These are phyloP conservation scores for Esox niger DNA, from an alignment of 2,113 vertebrate species.

Conservation along the genomic window DNA sequence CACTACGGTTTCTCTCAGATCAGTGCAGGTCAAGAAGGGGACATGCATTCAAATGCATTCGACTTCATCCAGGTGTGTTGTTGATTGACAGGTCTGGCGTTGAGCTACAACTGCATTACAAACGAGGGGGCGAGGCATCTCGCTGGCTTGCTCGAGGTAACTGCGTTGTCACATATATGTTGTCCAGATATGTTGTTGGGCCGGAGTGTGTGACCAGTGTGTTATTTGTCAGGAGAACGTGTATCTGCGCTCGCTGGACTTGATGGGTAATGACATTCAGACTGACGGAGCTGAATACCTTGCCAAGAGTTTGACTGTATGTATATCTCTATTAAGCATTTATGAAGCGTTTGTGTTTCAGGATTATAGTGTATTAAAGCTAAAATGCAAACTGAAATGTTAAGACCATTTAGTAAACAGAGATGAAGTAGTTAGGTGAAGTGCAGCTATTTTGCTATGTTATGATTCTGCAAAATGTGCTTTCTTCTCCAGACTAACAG, in stretches of 20 bases:
- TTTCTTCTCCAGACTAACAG: slow-evolving; percentile 76
- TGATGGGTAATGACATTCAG: slow-evolving; percentile 85
- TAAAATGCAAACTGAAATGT: too few species aligned
- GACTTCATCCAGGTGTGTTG: neutral
- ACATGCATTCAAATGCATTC: too few species aligned
- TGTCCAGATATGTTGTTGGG: neutral
- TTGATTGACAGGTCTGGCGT: slow-evolving; percentile 77
- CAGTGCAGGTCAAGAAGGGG: neutral
- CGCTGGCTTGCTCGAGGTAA: slow-evolving; percentile 76
- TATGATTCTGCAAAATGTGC: too few species aligned
- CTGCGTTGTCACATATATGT: slow-evolving; percentile 15
- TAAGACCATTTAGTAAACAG: too few species aligned
- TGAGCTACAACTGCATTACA: slow-evolving; percentile 78
- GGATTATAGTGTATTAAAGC: too few species aligned
- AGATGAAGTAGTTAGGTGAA: too few species aligned
- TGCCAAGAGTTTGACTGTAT: slow-evolving; percentile 79
- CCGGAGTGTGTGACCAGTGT: neutral
- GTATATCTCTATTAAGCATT: slow-evolving; percentile 47
- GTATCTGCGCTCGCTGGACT: slow-evolving; percentile 75
- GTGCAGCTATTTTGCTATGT: too few species aligned
- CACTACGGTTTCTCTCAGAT: neutral
- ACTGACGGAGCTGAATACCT: slow-evolving; percentile 77
- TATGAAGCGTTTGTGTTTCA: too few species aligned
- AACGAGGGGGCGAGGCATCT: slow-evolving; percentile 74
- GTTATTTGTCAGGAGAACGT: slow-evolving; percentile 58